Evolutionary conservation across 2,888 invertebrate species (phyloP), one percentile per base, ranked within the genome.

Genomic region (Leptura quadrifasciata): DNA sequence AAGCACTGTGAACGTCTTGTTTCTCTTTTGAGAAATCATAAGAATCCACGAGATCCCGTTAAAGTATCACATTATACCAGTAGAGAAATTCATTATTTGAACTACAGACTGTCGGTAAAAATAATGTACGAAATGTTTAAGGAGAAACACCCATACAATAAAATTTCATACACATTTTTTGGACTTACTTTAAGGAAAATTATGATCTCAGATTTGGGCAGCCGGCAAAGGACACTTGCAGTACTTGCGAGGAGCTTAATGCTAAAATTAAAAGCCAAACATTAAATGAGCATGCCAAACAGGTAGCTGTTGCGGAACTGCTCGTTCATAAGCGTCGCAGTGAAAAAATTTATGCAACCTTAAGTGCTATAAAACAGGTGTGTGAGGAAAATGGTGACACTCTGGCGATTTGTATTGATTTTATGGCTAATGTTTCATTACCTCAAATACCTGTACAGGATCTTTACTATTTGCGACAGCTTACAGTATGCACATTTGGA

Each of bases 81-180:
- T 12, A 4, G 21, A 20, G 58, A 58, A 58, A 58, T 58, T 58
- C 58, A 12, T 20, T 58, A 58, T 15, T 58, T 58, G 58, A 21
- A 58, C 24, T 58, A 4, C 21, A 58, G 10, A 21, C 58, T 58
- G 24, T 58, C 12, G 24, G 24, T 58, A 21, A 58, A 58, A 24
- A 6, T 24, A 21, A 58, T 58, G 21, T 21, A 58, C 12, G 21
- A 24, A 58, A 58, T 58, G 24, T 58, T 58, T 58, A 58, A 58
- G 15, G 3, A 20, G 24, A 58, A 20, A 24, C 21, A 58, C 21
- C 58, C 58, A 2, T 21, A 10, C 5, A 24, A 58, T 58, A 58
- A 70, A 70, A 57, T 35, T 69, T 69, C 24, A 70, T 70, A 70
- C 47, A 70, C 27, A 27, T 70, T 58, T 70, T 58, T 70, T 70